These are phyloP conservation scores for Hipparchia sbordonii DNA, from an alignment of 2,888 invertebrate genomes.

Conservation along the genomic window DNA sequence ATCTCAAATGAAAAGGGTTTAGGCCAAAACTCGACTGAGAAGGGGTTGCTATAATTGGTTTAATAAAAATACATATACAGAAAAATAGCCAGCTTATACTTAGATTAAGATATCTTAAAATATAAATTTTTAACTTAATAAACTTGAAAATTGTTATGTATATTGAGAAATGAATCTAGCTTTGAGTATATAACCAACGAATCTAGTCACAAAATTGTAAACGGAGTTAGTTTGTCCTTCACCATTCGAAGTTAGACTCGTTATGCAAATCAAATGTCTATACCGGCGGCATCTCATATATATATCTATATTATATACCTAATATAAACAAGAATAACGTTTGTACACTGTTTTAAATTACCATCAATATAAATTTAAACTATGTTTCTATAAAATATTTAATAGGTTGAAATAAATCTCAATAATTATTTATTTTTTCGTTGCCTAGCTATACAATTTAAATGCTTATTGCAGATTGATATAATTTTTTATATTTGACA, in stretches of 20 bases:
- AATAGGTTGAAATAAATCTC: constrained; percentile 14
- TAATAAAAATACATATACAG: no score
- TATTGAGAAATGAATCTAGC: not conserved
- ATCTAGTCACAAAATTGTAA: constrained; percentile 16
- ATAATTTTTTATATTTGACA: constrained; percentile 2
- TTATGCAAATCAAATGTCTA: constrained; percentile 24
- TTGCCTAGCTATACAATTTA: not conserved
- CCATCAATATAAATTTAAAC: constrained; percentile 17
- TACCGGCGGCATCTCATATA: constrained; percentile 2
- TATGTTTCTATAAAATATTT: constrained; percentile 8
- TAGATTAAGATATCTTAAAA: not conserved
- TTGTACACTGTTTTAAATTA: constrained; percentile 9
- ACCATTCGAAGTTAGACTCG: constrained; percentile 16
- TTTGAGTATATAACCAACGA: not conserved
- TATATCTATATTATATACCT: not conserved
- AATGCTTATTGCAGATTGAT: no score
- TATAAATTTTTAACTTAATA: not conserved
- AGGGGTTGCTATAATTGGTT: no score
- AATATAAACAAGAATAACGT: not conserved
- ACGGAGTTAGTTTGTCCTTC: constrained; percentile 6
- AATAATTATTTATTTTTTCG: constrained; percentile 1
- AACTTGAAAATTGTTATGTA: not conserved
- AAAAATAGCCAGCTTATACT: no score
- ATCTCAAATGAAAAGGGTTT: no score
- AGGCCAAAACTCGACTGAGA: no score